phyloP scores from a whole-genome alignment of 2,797 vertebrate genomes.

The Euphonia xanthogaster region DNA sequence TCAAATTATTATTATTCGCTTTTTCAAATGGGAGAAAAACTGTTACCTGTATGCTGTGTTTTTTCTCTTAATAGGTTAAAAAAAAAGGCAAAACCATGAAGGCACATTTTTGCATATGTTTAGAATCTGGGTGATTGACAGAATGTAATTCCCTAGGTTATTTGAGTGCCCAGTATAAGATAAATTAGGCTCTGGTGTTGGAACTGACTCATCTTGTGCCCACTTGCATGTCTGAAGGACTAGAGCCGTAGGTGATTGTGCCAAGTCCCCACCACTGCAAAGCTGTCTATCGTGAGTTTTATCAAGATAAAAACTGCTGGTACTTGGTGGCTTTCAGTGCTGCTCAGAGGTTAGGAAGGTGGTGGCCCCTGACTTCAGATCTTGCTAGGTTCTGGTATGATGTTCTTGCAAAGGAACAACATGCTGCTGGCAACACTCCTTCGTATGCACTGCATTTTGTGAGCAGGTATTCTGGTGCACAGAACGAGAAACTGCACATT shows the following conservation, averaged over 20 bases:
- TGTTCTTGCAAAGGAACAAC: background rate
- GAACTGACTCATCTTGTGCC: background rate
- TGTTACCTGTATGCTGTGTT: accelerated
- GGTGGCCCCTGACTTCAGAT: background rate
- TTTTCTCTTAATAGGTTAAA: background rate
- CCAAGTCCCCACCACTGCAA: background rate
- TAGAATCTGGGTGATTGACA: background rate
- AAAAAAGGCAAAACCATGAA: background rate
- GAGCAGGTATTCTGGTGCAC: background rate
- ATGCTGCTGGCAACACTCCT: accelerated
- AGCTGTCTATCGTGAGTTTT: background rate
- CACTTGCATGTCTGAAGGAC: background rate
- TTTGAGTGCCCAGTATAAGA: background rate
- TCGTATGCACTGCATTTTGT: accelerated
- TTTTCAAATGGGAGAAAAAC: background rate
- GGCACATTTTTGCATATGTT: background rate
- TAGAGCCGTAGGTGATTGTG: background rate
- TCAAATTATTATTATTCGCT: background rate
- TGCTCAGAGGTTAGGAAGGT: background rate
- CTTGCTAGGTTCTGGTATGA: background rate
- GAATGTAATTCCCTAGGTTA: background rate
- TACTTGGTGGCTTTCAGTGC: background rate
- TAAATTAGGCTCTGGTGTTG: background rate
- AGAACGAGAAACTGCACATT: accelerated
- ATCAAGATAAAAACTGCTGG: background rate